Conservation (phyloP, 2,888 invertebrate genomes). For the Drosophila antonietae region DNA sequence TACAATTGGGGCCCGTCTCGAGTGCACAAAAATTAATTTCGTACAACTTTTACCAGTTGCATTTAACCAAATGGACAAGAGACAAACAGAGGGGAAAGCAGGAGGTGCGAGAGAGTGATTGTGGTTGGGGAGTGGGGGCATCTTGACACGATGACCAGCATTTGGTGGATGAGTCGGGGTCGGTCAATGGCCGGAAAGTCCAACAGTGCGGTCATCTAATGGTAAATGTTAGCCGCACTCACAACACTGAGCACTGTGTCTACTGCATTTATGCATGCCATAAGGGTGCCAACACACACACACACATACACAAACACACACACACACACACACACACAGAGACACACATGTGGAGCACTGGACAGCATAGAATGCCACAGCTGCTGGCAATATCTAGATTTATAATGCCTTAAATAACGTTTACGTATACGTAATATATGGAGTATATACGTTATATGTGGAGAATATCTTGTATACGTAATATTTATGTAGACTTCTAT, state of each 20-base stretch:
- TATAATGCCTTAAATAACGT: slow-evolving; percentile 68
- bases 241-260: slow-evolving; percentile 22
- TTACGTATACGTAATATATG: slow-evolving; percentile 38
- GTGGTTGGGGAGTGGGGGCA: slow-evolving; percentile 7
- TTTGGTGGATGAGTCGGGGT: not conserved
- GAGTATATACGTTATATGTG: not conserved
- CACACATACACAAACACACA: not conserved
- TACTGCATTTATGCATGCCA: slow-evolving; percentile 33
- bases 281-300: slow-evolving; percentile 54
- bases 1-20: slow-evolving; percentile 45
- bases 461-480: not conserved
- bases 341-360: not conserved
- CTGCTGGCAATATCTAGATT: slow-evolving; percentile 49
- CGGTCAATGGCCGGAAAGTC: slow-evolving; percentile 44
- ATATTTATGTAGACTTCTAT: not conserved
- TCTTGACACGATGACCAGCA: slow-evolving; percentile 35
- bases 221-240: slow-evolving; percentile 47
- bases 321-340: slow-evolving; percentile 15
- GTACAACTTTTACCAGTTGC: slow-evolving; percentile 70
- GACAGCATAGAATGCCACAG: slow-evolving; percentile 9
- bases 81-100: not conserved
- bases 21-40: slow-evolving; percentile 53
- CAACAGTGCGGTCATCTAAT: slow-evolving; percentile 68
- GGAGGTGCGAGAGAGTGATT: not conserved
- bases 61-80: slow-evolving; percentile 50